Evolutionary conservation across 2,888 invertebrate species (phyloP).

Genomic region (Lepidonotus clava): DNA sequence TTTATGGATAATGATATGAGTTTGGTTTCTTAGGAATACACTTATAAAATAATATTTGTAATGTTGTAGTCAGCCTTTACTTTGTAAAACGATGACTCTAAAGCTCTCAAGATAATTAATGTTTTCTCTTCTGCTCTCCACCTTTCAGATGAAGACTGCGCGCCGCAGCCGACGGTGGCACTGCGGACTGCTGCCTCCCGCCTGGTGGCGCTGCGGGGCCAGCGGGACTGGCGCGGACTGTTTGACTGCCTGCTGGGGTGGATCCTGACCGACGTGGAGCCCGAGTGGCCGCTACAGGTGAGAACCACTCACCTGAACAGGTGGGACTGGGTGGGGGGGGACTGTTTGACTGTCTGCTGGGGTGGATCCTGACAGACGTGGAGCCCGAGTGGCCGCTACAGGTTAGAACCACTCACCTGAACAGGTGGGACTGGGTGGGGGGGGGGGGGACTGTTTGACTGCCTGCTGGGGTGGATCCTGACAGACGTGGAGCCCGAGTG

Average conservation of each 20-base stretch:
- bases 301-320: neutral
- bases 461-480: slow-evolving; percentile 16
- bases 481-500: slow-evolving; percentile 44
- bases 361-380: slow-evolving; percentile 9
- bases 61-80: too few species aligned
- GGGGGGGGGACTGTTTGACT: slow-evolving; percentile 5
- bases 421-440: neutral
- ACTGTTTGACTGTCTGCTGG: slow-evolving; percentile 16
- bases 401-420: slow-evolving; percentile 22
- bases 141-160: neutral
- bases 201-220: slow-evolving; percentile 11
- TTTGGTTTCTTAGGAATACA: too few species aligned
- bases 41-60: too few species aligned
- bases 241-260: slow-evolving; percentile 29
- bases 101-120: too few species aligned
- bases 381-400: slow-evolving; percentile 46
- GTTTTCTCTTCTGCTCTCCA: too few species aligned
- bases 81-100: too few species aligned
- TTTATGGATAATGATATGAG: neutral
- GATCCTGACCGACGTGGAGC: slow-evolving; percentile 21
- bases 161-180: slow-evolving; percentile 35
- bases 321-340: neutral
- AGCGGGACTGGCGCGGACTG: slow-evolving; percentile 22
- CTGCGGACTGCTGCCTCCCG: neutral
- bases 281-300: slow-evolving; percentile 46